Evolutionary conservation across 2,888 invertebrate genomes (phyloP).

Genomic region (Stegophylla sp.): DNA sequence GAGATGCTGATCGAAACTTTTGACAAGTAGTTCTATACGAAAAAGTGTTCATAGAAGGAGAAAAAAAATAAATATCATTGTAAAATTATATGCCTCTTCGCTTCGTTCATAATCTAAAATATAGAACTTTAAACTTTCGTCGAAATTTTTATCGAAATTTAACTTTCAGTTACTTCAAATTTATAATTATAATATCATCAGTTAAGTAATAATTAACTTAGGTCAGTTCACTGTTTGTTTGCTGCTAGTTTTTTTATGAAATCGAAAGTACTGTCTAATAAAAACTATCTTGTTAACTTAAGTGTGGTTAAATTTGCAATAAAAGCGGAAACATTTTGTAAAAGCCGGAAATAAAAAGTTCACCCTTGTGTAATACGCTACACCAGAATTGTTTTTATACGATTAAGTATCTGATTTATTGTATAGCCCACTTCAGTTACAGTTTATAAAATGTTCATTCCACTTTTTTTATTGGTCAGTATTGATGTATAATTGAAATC

Average conservation of each 20-base stretch:
- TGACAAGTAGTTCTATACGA: too few relatives aligned
- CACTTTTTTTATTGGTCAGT: conserved; percentile 35
- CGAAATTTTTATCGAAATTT: too few relatives aligned
- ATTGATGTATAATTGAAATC: conserved; percentile 41
- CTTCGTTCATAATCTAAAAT: too few relatives aligned
- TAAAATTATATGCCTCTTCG: too few relatives aligned
- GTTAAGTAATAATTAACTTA: too few relatives aligned
- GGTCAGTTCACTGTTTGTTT: background rate
- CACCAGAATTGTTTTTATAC: conserved; percentile 43
- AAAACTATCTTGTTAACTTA: conserved; percentile 26
- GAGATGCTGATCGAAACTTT: too few relatives aligned
- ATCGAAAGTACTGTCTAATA: background rate
- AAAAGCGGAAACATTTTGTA: conserved; percentile 23
- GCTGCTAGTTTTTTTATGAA: background rate
- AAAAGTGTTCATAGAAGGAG: too few relatives aligned
- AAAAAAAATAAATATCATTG: too few relatives aligned
- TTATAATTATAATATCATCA: too few relatives aligned
- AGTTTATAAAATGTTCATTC: conserved; percentile 42
- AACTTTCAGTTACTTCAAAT: too few relatives aligned
- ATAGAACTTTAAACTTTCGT: too few relatives aligned
- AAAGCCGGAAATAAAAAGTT: conserved; percentile 15
- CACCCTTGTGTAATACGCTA: background rate
- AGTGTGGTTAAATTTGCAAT: conserved; percentile 50
- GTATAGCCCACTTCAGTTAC: conserved; percentile 30
- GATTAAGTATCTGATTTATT: conserved; percentile 53